Evolutionary conservation across 1,140 invertebrate species (phyloP).

Genomic region (Ceratosolen fusciceps): DNA sequence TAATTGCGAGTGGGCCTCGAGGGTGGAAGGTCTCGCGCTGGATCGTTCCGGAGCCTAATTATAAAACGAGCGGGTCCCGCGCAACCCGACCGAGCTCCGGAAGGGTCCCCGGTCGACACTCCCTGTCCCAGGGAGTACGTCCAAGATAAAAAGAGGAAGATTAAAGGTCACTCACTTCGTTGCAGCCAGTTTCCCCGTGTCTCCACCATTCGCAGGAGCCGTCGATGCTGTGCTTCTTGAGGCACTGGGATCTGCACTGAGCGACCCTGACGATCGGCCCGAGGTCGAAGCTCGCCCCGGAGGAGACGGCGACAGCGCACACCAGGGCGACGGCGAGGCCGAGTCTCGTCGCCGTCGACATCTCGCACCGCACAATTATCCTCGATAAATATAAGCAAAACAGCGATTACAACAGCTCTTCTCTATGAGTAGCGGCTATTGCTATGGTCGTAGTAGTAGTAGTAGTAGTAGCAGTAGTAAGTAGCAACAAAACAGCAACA

Average conservation of each 20-base stretch:
- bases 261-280: slow-evolving; percentile 63
- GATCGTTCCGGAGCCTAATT: neutral
- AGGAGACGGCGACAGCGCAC: slow-evolving; percentile 48
- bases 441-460: no score
- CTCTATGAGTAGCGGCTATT: neutral
- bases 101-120: neutral
- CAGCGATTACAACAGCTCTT: no score
- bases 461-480: no score
- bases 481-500: no score
- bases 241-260: slow-evolving; percentile 67
- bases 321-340: slow-evolving; percentile 41
- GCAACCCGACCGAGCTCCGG: neutral
- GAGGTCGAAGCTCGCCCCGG: slow-evolving; percentile 59
- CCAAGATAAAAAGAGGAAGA: neutral
- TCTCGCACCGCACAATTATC: neutral
- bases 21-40: neutral
- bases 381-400: no score
- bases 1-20: neutral
- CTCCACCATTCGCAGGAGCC: slow-evolving; percentile 63
- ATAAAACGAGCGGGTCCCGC: neutral
- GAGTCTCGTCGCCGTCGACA: neutral
- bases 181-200: slow-evolving; percentile 60
- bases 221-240: slow-evolving; percentile 61
- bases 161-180: slow-evolving; percentile 57
- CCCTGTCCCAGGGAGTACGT: neutral